phyloP scores from a whole-genome alignment of 1,140 invertebrate genomes.

The Contarinia nasturtii region DNA sequence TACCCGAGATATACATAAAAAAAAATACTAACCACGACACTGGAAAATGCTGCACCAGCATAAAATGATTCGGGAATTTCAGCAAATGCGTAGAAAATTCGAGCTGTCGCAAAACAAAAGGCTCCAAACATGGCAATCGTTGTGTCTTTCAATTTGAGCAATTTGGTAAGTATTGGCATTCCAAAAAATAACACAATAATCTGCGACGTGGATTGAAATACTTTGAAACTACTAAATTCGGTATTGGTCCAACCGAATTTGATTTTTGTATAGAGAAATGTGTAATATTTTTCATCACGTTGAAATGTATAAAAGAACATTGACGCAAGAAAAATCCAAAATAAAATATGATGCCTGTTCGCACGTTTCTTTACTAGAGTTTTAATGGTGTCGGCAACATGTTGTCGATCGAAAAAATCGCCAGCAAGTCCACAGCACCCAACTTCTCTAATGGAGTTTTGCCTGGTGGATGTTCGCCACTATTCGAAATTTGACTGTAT shows the following conservation, averaged over 20 bases:
- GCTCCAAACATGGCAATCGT: slow-evolving; percentile 47
- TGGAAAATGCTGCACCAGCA: slow-evolving; percentile 39
- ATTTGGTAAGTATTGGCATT: slow-evolving; percentile 44
- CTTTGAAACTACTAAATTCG: slow-evolving; percentile 43
- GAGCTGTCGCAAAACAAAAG: slow-evolving; percentile 37
- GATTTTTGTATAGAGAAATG: slow-evolving; percentile 42
- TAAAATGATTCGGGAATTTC: slow-evolving; percentile 33
- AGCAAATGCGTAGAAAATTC: slow-evolving; percentile 42
- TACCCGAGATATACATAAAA: too few species aligned
- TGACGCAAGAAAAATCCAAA: slow-evolving; percentile 40
- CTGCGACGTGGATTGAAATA: slow-evolving; percentile 43
- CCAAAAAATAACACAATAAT: slow-evolving; percentile 41
- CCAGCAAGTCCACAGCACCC: slow-evolving; percentile 33
- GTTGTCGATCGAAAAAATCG: slow-evolving; percentile 49
- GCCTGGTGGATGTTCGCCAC: slow-evolving; percentile 41
- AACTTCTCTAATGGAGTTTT: slow-evolving; percentile 32
- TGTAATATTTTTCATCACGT: slow-evolving; percentile 48
- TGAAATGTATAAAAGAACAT: slow-evolving; percentile 63
- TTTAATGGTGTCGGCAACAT: slow-evolving; percentile 35
- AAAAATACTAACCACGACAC: too few species aligned
- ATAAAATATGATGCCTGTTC: slow-evolving; percentile 31
- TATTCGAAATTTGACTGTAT: slow-evolving; percentile 18
- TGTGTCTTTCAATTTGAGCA: slow-evolving; percentile 42
- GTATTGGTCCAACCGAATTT: slow-evolving; percentile 44
- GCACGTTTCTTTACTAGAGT: slow-evolving; percentile 34